Evolutionary conservation across 1,140 invertebrate species (phyloP), one percentile per base, ranked within the genome.

Genomic region (Danaus plexippus): DNA sequence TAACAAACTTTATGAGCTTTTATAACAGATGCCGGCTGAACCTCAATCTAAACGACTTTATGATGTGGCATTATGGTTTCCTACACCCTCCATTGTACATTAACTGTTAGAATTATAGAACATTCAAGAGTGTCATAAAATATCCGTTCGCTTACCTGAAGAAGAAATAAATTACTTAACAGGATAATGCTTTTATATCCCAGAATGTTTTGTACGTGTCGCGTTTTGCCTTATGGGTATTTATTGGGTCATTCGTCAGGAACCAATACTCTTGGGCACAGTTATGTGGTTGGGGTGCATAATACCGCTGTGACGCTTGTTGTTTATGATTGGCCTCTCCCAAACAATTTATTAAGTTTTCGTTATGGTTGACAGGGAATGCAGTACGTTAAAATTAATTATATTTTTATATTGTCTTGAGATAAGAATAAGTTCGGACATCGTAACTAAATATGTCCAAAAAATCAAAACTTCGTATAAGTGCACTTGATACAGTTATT

Each of bases 101-200:
- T 71, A 76, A 79, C 74, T 71, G 71, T 72, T 60, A 58, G 75
- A 75, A 78, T 84, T 81, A 83, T 81, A 70, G 71, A 80, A 71
- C 74, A 69, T 76, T 83, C 80, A 82, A 84, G 77, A 78, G 73
- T 68, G 64, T 52, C 73, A 78, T 82, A 84, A 85, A 85, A 78
- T 77, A 79, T 77, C 71, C 62, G 74, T 73, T 69, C 72, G 73
- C 57, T 74, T 72, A 81, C 77, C 77, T 79, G 74, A 78, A 77
- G 73, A 82, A 75, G 77, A 83, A 83, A 86, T 86, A 86, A 84
- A 86, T 86, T 86, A 84, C 75, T 81, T 82, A 75, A 83, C 74
- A 77, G 77, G 76, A 84, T 85, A 84, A 85, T 82, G 76, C 80
- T 82, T 84, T 82, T 80, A 82, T 82, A 78, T 73, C 71, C 67